Conservation (phyloP, 2,113 vertebrate genomes). For the Phaethornis superciliosus region DNA sequence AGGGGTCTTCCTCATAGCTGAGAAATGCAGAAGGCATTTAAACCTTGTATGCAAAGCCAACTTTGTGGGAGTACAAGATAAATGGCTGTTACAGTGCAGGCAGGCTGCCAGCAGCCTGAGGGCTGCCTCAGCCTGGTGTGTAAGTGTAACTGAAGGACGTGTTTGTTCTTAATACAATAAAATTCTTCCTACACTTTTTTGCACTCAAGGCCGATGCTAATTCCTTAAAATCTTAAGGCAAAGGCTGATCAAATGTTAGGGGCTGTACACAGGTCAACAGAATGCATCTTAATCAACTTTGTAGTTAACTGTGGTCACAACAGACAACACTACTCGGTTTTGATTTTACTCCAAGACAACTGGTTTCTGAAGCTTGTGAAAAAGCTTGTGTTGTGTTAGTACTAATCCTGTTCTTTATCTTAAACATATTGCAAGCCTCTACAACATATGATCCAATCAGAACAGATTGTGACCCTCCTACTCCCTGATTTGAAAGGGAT, state of each 20-base stretch:
- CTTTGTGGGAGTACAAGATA: neutral
- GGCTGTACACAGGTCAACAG: neutral
- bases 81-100: neutral
- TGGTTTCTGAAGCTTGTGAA: neutral
- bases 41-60: neutral
- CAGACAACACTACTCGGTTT: neutral
- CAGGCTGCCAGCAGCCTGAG: neutral
- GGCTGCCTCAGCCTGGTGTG: neutral
- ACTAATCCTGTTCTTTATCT: neutral
- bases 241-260: neutral
- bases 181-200: neutral
- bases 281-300: neutral
- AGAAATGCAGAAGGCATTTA: neutral
- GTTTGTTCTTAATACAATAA: neutral
- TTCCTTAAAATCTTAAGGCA: neutral
- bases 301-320: neutral
- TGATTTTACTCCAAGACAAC: neutral
- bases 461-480: conserved; percentile 41
- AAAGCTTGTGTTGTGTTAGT: neutral
- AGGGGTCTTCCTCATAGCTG: neutral
- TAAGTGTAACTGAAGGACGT: neutral
- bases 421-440: conserved; percentile 13
- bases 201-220: neutral
- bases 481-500: neutral
- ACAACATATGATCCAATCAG: conserved; percentile 22